phyloP scores from a whole-genome alignment of 2,113 vertebrate genomes.

The Hyla sarda region DNA sequence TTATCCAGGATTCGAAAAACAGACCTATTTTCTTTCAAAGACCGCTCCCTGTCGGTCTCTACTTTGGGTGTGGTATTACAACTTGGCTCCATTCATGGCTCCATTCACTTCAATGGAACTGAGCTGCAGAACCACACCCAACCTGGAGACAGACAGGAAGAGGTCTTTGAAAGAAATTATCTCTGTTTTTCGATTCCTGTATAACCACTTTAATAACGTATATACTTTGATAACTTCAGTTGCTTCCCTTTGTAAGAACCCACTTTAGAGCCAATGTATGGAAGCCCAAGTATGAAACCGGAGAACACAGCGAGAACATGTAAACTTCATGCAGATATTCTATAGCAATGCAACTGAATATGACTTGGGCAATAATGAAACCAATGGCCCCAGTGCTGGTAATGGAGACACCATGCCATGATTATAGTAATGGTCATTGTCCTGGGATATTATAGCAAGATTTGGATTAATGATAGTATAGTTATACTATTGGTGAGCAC shows the following conservation, averaged over 20 bases:
- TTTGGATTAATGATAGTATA: not conserved
- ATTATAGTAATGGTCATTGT: not conserved
- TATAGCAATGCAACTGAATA: not conserved
- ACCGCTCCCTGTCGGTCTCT: too few species aligned
- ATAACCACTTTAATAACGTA: not conserved
- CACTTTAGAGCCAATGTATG: not conserved
- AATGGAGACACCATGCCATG: not conserved
- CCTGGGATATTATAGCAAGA: not conserved
- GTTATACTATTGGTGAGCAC: too few species aligned
- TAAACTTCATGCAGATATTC: not conserved
- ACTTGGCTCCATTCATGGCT: too few species aligned
- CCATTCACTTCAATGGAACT: too few species aligned
- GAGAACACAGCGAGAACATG: not conserved
- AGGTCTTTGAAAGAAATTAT: too few species aligned
- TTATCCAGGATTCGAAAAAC: too few species aligned
- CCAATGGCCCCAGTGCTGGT: not conserved
- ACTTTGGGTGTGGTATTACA: too few species aligned
- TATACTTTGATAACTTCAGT: not conserved
- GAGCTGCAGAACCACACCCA: too few species aligned
- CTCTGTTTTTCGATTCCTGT: too few species aligned
- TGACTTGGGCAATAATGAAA: not conserved
- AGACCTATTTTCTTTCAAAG: too few species aligned
- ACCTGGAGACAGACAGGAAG: too few species aligned
- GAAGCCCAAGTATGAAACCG: not conserved
- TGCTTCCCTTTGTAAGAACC: not conserved